Evolutionary conservation across 2,113 vertebrate genomes (phyloP), one percentile per base, ranked within the genome.

Genomic region (Petrocephalus microphthalmus): DNA sequence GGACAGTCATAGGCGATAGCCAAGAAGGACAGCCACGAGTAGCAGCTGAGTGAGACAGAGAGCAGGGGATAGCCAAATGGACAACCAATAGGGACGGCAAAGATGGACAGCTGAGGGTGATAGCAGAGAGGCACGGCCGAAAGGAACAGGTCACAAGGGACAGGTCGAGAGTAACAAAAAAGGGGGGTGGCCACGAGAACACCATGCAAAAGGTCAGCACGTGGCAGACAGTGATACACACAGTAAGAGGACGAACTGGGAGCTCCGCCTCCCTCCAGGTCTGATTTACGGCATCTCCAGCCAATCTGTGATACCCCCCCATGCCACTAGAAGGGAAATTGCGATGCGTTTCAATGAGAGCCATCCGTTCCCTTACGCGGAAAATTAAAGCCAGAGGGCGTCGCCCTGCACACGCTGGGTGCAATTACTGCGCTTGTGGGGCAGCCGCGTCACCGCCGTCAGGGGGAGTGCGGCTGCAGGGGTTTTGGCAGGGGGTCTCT

Each of bases 311-410:
- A 96, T 96, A 93, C 94, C 95, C 91, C 94, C 93, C 92, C 90
- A 92, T 93, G 94, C 94, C 95, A 37, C 2, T 17, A 94, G 95
- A 95, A 94, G 94, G 92, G 94, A 95, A 95, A 96, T 95, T 95
- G 94, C 94, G 95, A 94, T 93, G 94, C 93, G 96, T 97, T 96
- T 97, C 95, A 97, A 95, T 96, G 96, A 96, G 96, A 96, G 94
- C 96, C 95, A 96, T 94, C 94, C 92, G 94, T 91, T 92, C 90
- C 95, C 94, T 94, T 95, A 94, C 95, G 94, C 94, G 93, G 95
- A 95, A 94, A 95, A 95, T 95, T 94, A 93, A 93, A 94, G 92
- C 93, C n/a, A 49, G 47, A 10, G 67, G 15, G 87, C 29, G 19
- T 51, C 45, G 8, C 42, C 42, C 25, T 49, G 20, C 57, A 29